phyloP scores from a whole-genome alignment of 30 jellyfish, hydroid and myxozoan species.

The Aurelia sp. region DNA sequence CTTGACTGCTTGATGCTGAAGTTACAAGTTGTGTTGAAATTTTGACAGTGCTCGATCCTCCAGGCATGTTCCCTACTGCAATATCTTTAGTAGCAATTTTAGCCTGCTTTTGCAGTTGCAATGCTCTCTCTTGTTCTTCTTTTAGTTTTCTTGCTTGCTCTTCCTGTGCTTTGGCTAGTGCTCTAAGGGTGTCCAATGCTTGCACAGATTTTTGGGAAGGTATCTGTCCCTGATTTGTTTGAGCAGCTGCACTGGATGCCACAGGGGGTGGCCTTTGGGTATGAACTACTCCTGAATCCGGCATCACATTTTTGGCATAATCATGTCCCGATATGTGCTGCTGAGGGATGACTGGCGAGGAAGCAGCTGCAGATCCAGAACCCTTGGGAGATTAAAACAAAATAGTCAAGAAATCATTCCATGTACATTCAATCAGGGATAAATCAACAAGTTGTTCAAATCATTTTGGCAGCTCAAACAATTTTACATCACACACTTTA shows the following conservation, averaged over 20 bases:
- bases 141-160: slow-evolving; percentile 61
- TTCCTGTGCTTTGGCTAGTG: slow-evolving; percentile 69
- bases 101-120: slow-evolving; percentile 36
- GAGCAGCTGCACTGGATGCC: neutral
- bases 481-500: no score
- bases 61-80: neutral
- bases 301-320: neutral
- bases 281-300: neutral
- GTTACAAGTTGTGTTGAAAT: neutral
- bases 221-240: neutral
- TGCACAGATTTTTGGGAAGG: slow-evolving; percentile 45
- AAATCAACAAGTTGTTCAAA: no score
- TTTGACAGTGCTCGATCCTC: neutral
- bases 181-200: slow-evolving; percentile 69
- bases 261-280: neutral
- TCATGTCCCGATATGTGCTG: slow-evolving; percentile 41
- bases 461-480: no score
- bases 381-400: neutral
- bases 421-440: no score
- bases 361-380: neutral
- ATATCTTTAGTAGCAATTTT: neutral
- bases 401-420: no score
- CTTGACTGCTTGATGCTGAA: no score
- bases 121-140: slow-evolving; percentile 60
- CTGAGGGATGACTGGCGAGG: neutral